Conservation (phyloP, 2,113 vertebrate genomes). For the Elachura formosa region DNA sequence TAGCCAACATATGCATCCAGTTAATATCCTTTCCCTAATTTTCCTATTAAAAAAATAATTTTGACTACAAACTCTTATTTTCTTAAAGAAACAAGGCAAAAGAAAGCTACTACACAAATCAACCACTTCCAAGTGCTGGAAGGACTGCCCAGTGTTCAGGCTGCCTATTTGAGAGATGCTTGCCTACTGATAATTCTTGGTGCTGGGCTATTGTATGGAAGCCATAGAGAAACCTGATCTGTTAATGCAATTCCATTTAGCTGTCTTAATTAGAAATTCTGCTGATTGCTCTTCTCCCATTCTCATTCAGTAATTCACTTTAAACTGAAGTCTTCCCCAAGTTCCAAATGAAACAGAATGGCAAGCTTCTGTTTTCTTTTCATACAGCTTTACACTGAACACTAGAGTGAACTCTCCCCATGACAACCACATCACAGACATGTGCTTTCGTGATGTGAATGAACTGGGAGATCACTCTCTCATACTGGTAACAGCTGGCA, state of each 20-base stretch:
- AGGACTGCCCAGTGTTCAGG: not conserved
- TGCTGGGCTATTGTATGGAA: not conserved
- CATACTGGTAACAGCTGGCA: slow-evolving; percentile 83
- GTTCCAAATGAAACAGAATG: not conserved
- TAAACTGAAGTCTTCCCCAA: not conserved
- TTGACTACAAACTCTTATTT: not conserved
- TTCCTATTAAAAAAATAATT: not conserved
- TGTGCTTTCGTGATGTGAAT: slow-evolving; percentile 79
- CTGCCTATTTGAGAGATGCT: not conserved
- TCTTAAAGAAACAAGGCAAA: not conserved
- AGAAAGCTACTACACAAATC: not conserved
- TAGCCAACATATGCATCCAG: not conserved
- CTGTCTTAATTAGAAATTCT: not conserved
- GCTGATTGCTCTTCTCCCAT: not conserved
- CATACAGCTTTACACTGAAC: slow-evolving; percentile 85
- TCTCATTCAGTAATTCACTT: not conserved
- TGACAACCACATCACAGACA: slow-evolving; percentile 78
- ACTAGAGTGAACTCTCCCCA: slow-evolving; percentile 87
- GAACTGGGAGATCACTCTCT: slow-evolving; percentile 64
- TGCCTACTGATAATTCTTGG: not conserved
- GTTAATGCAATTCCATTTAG: not conserved
- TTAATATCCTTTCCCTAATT: not conserved
- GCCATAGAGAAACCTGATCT: not conserved
- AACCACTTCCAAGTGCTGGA: not conserved
- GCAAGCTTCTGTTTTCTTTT: not conserved